Evolutionary conservation across 1,140 invertebrate genomes (phyloP).

Genomic region (Meteorus sp.): DNA sequence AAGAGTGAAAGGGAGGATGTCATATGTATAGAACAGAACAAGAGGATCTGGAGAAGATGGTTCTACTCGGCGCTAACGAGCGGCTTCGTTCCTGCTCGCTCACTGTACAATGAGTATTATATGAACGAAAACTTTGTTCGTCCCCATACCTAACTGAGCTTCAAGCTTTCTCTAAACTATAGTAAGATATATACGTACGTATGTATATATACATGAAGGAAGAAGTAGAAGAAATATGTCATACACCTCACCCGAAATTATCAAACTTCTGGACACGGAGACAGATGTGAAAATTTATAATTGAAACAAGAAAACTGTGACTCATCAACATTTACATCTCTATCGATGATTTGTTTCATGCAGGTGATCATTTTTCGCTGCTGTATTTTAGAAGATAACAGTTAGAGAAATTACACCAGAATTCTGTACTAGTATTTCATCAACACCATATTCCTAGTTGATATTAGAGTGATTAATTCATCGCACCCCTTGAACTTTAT

Average conservation of each 20-base stretch:
- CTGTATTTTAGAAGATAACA: too few relatives aligned
- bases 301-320: too few relatives aligned
- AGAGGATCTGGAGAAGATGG: background rate
- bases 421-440: too few relatives aligned
- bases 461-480: too few relatives aligned
- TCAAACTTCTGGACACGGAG: constrained; percentile 17
- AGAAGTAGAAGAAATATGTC: background rate
- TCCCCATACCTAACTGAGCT: background rate
- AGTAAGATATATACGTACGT: background rate
- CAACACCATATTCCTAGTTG: too few relatives aligned
- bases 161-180: constrained; percentile 10
- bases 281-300: too few relatives aligned
- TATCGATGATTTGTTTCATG: too few relatives aligned
- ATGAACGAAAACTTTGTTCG: constrained; percentile 26
- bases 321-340: too few relatives aligned
- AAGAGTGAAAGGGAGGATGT: too few relatives aligned
- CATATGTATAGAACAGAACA: constrained; percentile 12
- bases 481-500: too few relatives aligned
- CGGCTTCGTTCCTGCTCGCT: constrained; percentile 19
- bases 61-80: constrained; percentile 4
- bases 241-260: constrained; percentile 5
- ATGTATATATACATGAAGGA: background rate
- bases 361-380: too few relatives aligned
- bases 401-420: too few relatives aligned
- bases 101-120: constrained; percentile 24